Base-by-base conservation (phyloP, 2,113 vertebrate genomes). In the Calyptomena viridis region DNA sequence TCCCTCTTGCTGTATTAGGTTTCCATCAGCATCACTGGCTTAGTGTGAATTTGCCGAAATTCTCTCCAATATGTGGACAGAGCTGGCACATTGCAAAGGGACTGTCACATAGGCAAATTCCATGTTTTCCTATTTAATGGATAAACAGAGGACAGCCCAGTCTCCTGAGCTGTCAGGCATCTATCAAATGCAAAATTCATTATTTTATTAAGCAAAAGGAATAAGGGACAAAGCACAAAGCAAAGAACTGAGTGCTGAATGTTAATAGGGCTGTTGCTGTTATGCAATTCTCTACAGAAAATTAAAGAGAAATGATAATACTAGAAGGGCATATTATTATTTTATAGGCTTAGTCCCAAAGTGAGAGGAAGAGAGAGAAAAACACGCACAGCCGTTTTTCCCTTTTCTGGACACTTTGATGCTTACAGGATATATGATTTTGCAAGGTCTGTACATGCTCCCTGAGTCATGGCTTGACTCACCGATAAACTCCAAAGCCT, bases 241-340 rank as follows among this genome's bases (percentile, higher is more conserved):
- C 46, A 76, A 87, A 93, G 72, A 94, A 15, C 12, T 28, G 67
- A 83, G 42, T 42, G 33, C 63, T 91, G 90, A 95, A 95, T 94
- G 55, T 47, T 94, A 93, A 94, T 80, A 42, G 50, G 35, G 27
- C 71, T 74, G 30, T 49, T 85, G 67, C 75, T 74, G 68, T 88
- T 95, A 90, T 25, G 50, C 50, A 93, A 71, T 89, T 94, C 84
- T 86, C 73, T 66, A 83, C 63, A 69, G 85, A 94, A 97, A 94
- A 97, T 89, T 71, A 93, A 84, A 94, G 94, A 73, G 46, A 95
- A 91, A 87, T 87, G 18, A 85, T 95, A 91, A 73, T 91, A 66
- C 81, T 83, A 71, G 62, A 89, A 95, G 91, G 46, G 62, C 74
- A 73, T 71, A 76, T 82, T 95, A 75, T 85, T 89, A 91, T 95